A percentile compares a stretch with the other conserved stretches of the same genome.
Conservation (phyloP, 1,140 invertebrate genomes). For the Drosophila ananassae region DNA sequence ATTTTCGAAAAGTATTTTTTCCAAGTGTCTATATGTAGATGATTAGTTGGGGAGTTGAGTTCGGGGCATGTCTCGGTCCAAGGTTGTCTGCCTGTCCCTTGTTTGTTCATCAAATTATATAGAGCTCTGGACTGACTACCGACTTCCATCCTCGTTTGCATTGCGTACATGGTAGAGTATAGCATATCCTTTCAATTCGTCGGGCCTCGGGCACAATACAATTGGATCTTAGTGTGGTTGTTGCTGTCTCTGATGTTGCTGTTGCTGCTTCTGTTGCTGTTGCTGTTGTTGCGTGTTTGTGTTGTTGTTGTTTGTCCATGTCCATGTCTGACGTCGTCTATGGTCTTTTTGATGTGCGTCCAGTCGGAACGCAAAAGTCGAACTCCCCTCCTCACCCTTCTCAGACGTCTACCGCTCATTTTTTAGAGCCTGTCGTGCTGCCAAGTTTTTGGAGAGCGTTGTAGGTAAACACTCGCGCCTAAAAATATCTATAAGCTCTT, state of each 20-base stretch:
- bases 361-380: conserved; percentile 71
- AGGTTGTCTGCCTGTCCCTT: conserved; percentile 67
- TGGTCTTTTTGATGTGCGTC: conserved; percentile 69
- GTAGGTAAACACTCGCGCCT: conserved; percentile 77
- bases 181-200: conserved; percentile 59
- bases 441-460: conserved; percentile 70
- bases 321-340: conserved; percentile 62
- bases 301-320: conserved; percentile 44
- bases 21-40: conserved; percentile 34
- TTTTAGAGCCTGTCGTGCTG: conserved; percentile 41
- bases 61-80: conserved; percentile 32
- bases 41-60: conserved; percentile 41
- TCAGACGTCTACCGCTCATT: not conserved
- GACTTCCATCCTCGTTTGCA: conserved; percentile 34
- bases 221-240: conserved; percentile 39
- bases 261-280: not conserved
- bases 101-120: conserved; percentile 81
- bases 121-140: conserved; percentile 51
- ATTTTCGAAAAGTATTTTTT: not conserved
- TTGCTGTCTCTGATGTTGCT: not conserved
- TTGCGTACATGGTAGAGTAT: conserved; percentile 23
- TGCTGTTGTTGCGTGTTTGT: conserved; percentile 24
- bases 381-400: not conserved
- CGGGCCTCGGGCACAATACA: conserved; percentile 57
- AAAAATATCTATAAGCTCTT: conserved; percentile 73